Base-by-base conservation (phyloP, 2,888 invertebrate species). In the Drosophila formosana region DNA sequence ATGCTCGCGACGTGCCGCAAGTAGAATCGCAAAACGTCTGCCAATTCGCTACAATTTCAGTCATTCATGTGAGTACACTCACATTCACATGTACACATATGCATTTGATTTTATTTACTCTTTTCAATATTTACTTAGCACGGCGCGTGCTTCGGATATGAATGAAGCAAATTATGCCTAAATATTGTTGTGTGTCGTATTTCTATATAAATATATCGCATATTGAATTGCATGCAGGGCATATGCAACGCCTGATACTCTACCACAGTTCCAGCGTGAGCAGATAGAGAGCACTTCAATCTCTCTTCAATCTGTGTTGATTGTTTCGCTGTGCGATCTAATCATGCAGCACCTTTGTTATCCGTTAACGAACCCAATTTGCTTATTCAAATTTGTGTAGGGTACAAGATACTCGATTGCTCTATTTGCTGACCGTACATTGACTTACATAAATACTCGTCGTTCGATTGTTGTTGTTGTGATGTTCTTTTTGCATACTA, bases 141-240 rank as follows among this genome's bases (percentile, higher is more conserved):
- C 50, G 78, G 61, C 75, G 89, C 89, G 85, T 86, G 85, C 89
- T 89, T 71, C 58, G 80, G 34, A 77, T 82, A 60, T 88, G 56
- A 85, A 84, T 88, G 72, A 88, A 62, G 61, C 66, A 66, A 74
- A 69, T 73, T 72, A 70, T 82, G 79, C 61, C 67, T 70, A 72
- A 68, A 65, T 45, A 58, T 61, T 51, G 30, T 47, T 56, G 50
- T 37, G 11, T 61, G 30, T 57, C 45, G 34, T 34, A 51, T 18
- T 47, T 65, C 37, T 61, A 58, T 45, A 43, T 61, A 61, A 37
- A 64, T 50, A 47, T 8, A 28, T 30, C 34, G 3, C 8, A 37
- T 13, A 41, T 18, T 6, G 30, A 30, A 30, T 30, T 4, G 30
- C 34, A 34, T 49, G 5, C 8, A 3, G 9, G 6, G n/a, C 13